Base-by-base conservation (phyloP, 2,113 vertebrate genomes). In the Chroicocephalus ridibundus region DNA sequence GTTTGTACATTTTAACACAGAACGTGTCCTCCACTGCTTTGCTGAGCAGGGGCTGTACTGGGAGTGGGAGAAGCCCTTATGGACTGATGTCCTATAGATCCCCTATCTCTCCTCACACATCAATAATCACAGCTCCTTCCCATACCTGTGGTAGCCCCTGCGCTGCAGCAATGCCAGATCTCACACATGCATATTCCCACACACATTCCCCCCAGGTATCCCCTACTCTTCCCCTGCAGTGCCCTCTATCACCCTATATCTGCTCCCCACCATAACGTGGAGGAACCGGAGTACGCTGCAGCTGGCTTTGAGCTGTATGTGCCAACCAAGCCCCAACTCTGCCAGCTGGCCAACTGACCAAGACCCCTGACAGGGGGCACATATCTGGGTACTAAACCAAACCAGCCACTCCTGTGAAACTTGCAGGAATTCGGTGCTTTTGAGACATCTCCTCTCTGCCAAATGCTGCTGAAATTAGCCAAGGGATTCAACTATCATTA, bases 11-110 rank as follows among this genome's bases (percentile, higher is more conserved):
- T 69, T 74, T 18, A 61, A 38, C 16, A 1, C 2, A 9, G 79
- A 87, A 54, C 15, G 5, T 34, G 13, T 13, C 57, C 57, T 54
- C 44, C 40, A 3, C 21, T 38, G 38, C 40, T 72, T 31, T n/a
- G 54, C 49, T 52, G 54, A 68, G 47, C 68, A 24, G 46, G 31
- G 13, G 46, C 25, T 52, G 12, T 10, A 15, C 38, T 32, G 62
- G 51, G 44, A 62, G 22, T 3, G 13, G n/a, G 16, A 83, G 36
- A 60, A 26, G 0, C 34, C 71, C 42, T 15, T 36, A 0, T 0
- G 13, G 64, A 36, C 57, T 7, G 29, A 14, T 3, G 31, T 16
- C 11, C 18, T 68, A 0, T 1, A 75, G 47, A 58, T 57, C 75
- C 80, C 52, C 3, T 11, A 22, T 24, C 31, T 62, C 31, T 29